phyloP scores from a whole-genome alignment of 35 echinoderm and acorn worm species.

The Apostichopus japonicus region DNA sequence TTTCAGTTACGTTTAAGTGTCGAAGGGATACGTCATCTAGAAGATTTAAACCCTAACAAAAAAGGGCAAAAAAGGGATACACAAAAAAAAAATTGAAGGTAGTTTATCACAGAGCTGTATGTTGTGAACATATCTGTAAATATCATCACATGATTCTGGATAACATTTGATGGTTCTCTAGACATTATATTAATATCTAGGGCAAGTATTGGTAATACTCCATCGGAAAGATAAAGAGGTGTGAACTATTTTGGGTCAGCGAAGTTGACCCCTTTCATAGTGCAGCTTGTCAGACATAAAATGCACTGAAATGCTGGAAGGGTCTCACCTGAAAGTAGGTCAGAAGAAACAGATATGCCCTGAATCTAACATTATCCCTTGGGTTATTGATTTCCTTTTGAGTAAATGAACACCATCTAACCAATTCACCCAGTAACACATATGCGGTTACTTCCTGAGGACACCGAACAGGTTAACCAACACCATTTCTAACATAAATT shows the following conservation, averaged over 20 bases:
- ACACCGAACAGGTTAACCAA: background rate
- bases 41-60: too few relatives aligned
- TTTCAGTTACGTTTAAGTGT: too few relatives aligned
- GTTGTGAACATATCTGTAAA: too few relatives aligned
- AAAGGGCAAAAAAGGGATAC: too few relatives aligned
- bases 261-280: background rate
- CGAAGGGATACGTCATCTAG: too few relatives aligned
- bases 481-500: background rate
- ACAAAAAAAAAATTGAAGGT: background rate
- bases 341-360: background rate
- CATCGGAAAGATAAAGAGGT: background rate
- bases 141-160: too few relatives aligned
- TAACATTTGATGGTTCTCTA: too few relatives aligned
- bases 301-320: background rate
- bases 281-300: background rate
- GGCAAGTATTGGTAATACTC: background rate
- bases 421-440: background rate
- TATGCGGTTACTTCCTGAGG: background rate
- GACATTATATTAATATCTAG: background rate
- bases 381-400: background rate
- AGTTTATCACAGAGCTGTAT: background rate
- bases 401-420: background rate
- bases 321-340: conserved; percentile 13
- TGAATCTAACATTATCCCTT: background rate
- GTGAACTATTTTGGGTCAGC: conserved; percentile 8